These are phyloP conservation scores for Mesocentrotus franciscanus DNA, from an alignment of 53 echinoderm and acorn worm species.

Conservation along the genomic window DNA sequence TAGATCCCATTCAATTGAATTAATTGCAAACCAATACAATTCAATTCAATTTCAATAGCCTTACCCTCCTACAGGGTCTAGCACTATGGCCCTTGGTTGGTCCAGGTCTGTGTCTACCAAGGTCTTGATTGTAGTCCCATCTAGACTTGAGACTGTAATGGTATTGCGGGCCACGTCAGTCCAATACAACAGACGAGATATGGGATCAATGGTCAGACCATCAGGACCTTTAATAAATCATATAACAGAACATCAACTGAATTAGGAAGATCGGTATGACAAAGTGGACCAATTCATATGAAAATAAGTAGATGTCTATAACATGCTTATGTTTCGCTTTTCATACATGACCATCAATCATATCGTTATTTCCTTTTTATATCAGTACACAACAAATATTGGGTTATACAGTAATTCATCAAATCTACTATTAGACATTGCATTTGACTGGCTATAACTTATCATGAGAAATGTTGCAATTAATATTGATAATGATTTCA, in stretches of 20 bases:
- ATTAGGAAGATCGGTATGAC: not conserved
- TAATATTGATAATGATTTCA: too few relatives aligned
- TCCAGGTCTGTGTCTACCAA: conserved; percentile 79
- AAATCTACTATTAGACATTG: too few relatives aligned
- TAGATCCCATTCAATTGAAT: too few relatives aligned
- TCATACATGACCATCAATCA: not conserved
- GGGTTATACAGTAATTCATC: not conserved
- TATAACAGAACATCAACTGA: not conserved
- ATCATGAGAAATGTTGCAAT: too few relatives aligned
- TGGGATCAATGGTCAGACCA: conserved; percentile 83
- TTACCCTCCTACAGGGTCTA: conserved; percentile 95
- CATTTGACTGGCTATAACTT: too few relatives aligned
- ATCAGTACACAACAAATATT: not conserved
- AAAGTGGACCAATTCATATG: not conserved
- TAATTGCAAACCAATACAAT: not conserved
- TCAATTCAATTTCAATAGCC: not conserved
- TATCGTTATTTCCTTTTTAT: not conserved
- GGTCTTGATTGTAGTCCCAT: conserved; percentile 80
- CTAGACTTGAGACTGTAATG: conserved; percentile 82
- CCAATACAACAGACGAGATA: conserved; percentile 88
- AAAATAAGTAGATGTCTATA: not conserved
- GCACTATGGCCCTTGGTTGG: conserved; percentile 80
- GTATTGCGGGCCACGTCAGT: conserved; percentile 78
- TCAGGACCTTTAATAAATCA: conserved; percentile 73
- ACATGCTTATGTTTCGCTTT: not conserved